Evolutionary conservation across 2,797 vertebrate species (phyloP).

Genomic region (Sylvilagus floridanus): DNA sequence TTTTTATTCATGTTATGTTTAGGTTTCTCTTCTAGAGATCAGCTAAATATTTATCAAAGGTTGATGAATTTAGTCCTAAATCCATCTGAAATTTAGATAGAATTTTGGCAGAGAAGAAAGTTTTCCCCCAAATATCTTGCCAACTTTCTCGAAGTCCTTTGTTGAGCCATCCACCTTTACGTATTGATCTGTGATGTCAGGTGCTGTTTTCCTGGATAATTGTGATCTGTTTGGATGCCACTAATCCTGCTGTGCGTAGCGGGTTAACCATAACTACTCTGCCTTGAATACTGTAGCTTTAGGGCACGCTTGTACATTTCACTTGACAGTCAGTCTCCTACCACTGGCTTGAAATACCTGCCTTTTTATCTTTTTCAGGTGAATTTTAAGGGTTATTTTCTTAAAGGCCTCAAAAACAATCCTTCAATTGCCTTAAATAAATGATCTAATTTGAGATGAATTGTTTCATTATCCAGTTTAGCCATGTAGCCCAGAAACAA

Average conservation of each 20-base stretch:
- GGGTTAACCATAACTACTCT: background rate
- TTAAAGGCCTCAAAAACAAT: conserved; percentile 27
- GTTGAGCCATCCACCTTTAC: background rate
- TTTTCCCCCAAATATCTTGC: background rate
- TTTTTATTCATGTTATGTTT: background rate
- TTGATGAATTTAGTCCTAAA: background rate
- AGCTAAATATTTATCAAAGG: background rate
- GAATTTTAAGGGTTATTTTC: background rate
- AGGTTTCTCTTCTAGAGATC: background rate
- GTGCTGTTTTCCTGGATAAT: background rate
- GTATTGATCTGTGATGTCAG: background rate
- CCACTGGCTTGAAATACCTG: background rate
- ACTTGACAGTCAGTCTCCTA: background rate
- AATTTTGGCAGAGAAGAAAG: background rate
- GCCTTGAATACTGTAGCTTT: background rate
- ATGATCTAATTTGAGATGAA: conserved; percentile 30
- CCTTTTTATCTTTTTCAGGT: conserved; percentile 18
- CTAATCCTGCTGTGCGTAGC: background rate
- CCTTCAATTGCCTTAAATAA: background rate
- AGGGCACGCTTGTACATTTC: background rate
- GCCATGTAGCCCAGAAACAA: background rate
- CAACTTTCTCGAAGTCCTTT: background rate
- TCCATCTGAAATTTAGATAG: conserved; percentile 10
- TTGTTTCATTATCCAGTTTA: background rate
- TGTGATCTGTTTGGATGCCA: background rate